These are phyloP conservation scores for Philereme transversata DNA, from an alignment of 2,888 invertebrate species.

Conservation along the genomic window DNA sequence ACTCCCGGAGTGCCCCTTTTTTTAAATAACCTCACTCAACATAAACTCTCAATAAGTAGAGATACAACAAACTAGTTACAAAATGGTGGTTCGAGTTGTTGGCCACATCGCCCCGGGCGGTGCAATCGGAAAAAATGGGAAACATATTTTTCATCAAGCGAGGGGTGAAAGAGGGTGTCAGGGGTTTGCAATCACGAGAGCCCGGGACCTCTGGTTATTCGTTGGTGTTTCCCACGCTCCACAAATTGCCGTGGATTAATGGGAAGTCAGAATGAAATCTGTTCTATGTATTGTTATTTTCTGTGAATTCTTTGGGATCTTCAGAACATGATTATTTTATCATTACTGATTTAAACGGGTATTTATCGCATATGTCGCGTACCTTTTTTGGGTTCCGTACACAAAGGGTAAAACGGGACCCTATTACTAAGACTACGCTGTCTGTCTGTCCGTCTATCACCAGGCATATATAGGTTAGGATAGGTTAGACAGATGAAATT, in stretches of 20 bases:
- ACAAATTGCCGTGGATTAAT: constrained; percentile 29
- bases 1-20: too few species aligned
- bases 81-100: constrained; percentile 21
- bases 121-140: constrained; percentile 39
- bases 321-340: too few species aligned
- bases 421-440: too few species aligned
- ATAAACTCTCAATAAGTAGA: neutral
- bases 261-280: constrained; percentile 20
- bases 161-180: constrained; percentile 44
- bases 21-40: too few species aligned
- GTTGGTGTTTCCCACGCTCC: constrained; percentile 44
- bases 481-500: too few species aligned
- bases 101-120: constrained; percentile 30
- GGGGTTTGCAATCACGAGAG: constrained; percentile 60
- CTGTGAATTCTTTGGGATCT: neutral
- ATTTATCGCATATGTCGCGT: too few species aligned
- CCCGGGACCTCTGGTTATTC: constrained; percentile 36
- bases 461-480: too few species aligned
- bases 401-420: too few species aligned
- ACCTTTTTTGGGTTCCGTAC: too few species aligned
- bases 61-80: constrained; percentile 11
- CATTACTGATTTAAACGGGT: too few species aligned
- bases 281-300: constrained; percentile 18
- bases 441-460: too few species aligned
- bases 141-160: constrained; percentile 64